Percentiles rank a stretch among this genome's conserved stretches.
phyloP scores from a whole-genome alignment of 1,140 invertebrate genomes.

The Helicoverpa zea region DNA sequence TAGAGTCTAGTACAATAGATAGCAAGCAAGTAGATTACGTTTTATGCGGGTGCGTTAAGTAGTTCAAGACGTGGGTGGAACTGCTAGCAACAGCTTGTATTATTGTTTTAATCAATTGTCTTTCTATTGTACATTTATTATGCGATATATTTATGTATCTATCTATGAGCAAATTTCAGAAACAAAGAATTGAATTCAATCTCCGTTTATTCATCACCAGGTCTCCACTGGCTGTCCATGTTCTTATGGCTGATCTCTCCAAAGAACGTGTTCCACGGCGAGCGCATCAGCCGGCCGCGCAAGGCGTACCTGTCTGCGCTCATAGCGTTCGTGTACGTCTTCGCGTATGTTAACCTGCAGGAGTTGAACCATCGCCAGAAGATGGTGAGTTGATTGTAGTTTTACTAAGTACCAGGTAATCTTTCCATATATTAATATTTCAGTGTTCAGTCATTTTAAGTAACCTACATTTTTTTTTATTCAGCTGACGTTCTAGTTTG shows the following conservation, averaged over 20 bases:
- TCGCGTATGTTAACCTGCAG: constrained; percentile 96
- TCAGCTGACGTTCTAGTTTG: no score
- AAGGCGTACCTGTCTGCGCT: constrained; percentile 91
- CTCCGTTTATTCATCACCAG: constrained; percentile 70
- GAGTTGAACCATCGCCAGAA: constrained; percentile 93
- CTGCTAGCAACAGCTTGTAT: no score
- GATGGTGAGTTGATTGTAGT: constrained; percentile 87
- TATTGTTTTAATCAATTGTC: no score
- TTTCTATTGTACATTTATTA: neutral
- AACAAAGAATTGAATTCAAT: neutral
- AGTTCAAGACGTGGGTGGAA: no score
- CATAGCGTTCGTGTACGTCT: constrained; percentile 95
- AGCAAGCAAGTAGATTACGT: no score
- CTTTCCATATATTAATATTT: no score
- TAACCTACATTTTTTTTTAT: no score
- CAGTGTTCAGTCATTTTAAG: no score
- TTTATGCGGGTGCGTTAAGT: no score
- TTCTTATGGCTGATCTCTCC: constrained; percentile 95
- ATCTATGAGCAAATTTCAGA: neutral
- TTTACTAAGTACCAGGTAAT: no score
- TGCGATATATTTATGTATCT: no score
- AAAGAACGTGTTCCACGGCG: constrained; percentile 93
- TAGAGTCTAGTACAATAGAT: no score
- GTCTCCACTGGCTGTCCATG: constrained; percentile 94
- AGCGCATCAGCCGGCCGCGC: constrained; percentile 89